phyloP scores from a whole-genome alignment of 2,113 vertebrate species.

The Laticauda laticaudata region DNA sequence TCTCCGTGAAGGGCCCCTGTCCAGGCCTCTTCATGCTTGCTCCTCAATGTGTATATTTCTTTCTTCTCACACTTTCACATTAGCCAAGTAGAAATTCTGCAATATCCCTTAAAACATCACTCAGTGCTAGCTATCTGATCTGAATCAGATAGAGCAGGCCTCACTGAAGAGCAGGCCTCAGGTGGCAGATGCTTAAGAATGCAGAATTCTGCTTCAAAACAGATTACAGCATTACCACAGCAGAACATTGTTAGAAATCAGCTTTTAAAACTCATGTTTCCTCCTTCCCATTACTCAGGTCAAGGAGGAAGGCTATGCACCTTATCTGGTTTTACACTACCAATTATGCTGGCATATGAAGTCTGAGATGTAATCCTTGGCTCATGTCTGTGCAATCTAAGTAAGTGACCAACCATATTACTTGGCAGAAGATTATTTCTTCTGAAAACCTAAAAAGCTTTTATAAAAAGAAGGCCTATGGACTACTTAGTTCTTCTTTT shows the following conservation, averaged over 20 bases:
- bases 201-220: conserved; percentile 11
- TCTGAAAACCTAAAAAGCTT: conserved; percentile 49
- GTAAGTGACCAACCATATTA: conserved; percentile 48
- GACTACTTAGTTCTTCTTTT: conserved; percentile 37
- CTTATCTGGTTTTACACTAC: conserved; percentile 48
- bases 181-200: background rate
- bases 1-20: background rate
- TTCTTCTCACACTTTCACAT: background rate
- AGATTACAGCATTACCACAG: background rate
- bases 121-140: background rate
- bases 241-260: background rate
- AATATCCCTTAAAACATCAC: background rate
- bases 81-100: background rate
- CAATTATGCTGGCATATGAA: conserved; percentile 32
- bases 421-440: conserved; percentile 48
- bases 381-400: conserved; percentile 38
- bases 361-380: conserved; percentile 53
- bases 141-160: background rate
- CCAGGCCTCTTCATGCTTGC: background rate
- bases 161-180: background rate
- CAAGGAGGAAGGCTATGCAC: conserved; percentile 21
- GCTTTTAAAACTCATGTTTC: conserved; percentile 20
- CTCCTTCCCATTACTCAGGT: conserved; percentile 17
- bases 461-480: conserved; percentile 43
- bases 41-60: background rate